Base-by-base conservation (phyloP, 2,888 invertebrate genomes). In the Drosophila borealis region DNA sequence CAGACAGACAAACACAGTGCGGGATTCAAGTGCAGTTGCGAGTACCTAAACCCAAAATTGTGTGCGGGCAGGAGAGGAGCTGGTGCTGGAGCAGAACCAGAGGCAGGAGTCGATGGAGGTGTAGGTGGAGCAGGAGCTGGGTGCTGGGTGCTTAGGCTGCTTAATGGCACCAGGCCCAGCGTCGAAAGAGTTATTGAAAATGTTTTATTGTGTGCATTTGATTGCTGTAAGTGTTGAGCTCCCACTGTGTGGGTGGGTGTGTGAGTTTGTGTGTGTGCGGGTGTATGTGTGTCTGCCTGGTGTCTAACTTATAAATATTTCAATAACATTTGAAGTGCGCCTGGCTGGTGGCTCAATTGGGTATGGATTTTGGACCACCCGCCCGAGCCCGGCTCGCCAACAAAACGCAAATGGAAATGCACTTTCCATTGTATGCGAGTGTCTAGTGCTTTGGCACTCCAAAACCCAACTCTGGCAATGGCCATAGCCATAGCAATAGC, bases 251-350 rank as follows among this genome's bases (percentile, higher is more conserved):
- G 37, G 49, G 45, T 50, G 39, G 49, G 44, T 17, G 39, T 17
- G 33, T 49, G 13, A 14, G 42, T 34, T 36, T 49, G 53, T 44
- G 45, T 64, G 59, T 65, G 29, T 60, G 39, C 11, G 46, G 19
- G 50, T 57, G 39, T 49, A 1, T 17, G 51, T 55, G 39, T 61
- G 61, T 56, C 33, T 76, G 68, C 41, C 72, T 71, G 65, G 88
- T 83, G 84, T 83, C 89, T 87, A 76, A 85, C 89, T 88, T 89
- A 86, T 88, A 86, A 86, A 86, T 86, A 86, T 86, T 86, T 89
- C 86, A 86, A 88, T 86, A 86, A 78, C 83, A 83, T 88, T 89
- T 81, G 83, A 74, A 86, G 83, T 84, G 77, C 84, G 75, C 70
- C 78, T 68, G 62, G 53, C 45, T 71, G 57, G 54, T 69, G 71